phyloP scores from a whole-genome alignment of 2,797 vertebrate genomes.

The Sebastes variabilis region DNA sequence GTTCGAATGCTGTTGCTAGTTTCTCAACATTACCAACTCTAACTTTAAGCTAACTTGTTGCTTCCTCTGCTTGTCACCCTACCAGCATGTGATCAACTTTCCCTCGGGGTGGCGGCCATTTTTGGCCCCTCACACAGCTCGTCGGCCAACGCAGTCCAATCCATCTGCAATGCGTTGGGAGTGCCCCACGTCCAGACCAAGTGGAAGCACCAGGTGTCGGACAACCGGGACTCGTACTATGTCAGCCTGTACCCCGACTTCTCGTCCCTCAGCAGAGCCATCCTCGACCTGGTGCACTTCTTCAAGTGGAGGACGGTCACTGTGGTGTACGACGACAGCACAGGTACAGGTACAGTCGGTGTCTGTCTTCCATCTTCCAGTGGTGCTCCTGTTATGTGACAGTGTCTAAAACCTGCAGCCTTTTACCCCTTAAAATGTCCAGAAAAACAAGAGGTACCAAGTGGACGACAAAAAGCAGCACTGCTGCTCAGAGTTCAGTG shows the following conservation, averaged over 20 bases:
- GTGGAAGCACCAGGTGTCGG: conserved; percentile 99
- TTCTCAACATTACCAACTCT: too few species aligned
- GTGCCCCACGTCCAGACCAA: conserved; percentile 98
- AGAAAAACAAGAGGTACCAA: conserved; percentile 28
- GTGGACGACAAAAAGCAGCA: conserved; percentile 50
- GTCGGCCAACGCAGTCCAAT: conserved; percentile 97
- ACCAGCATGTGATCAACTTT: conserved; percentile 97
- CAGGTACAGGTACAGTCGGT: conserved; percentile 87
- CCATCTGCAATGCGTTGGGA: conserved; percentile 97
- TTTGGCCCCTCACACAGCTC: conserved; percentile 99
- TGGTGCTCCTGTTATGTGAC: background rate
- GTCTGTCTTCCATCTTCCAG: conserved; percentile 47
- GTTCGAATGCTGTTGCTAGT: too few species aligned
- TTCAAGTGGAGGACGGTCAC: conserved; percentile 99
- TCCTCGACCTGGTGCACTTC: conserved; percentile 98
- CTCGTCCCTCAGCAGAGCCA: conserved; percentile 96
- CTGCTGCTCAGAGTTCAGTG: conserved; percentile 57
- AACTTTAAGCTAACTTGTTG: background rate
- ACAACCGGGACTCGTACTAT: conserved; percentile 98
- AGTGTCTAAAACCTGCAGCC: conserved; percentile 1
- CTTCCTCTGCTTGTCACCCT: background rate
- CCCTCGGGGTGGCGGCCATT: conserved; percentile 97
- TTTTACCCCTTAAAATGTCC: conserved; percentile 24
- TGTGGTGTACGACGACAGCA: conserved; percentile 99
- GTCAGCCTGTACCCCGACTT: conserved; percentile 99